phyloP scores from a whole-genome alignment of 2,113 vertebrate species.

The Salminus brasiliensis region DNA sequence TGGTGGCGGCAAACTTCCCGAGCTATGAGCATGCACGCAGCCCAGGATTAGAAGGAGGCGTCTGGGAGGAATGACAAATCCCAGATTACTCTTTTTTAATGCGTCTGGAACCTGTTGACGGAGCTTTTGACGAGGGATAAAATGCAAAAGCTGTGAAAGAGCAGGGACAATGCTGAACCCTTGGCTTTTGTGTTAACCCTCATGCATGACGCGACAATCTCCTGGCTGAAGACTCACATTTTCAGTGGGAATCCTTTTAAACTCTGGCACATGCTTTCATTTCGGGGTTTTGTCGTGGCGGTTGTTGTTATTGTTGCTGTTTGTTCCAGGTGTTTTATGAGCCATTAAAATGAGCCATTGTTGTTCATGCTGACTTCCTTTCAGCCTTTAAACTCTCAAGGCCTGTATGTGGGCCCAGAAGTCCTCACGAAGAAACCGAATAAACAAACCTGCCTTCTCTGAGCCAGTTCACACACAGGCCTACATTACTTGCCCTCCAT shows the following conservation, averaged over 20 bases:
- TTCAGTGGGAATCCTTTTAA: too few relatives aligned
- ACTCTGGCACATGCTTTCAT: background rate
- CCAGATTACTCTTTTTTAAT: slow-evolving; percentile 43
- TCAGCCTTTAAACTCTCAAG: too few relatives aligned
- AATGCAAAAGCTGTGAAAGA: background rate
- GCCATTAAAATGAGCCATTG: too few relatives aligned
- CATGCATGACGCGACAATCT: background rate
- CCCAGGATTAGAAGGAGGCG: slow-evolving; percentile 25
- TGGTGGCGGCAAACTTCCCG: slow-evolving; percentile 20
- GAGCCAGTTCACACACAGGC: too few relatives aligned
- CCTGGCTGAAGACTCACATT: background rate
- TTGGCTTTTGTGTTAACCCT: background rate
- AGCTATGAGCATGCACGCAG: slow-evolving; percentile 2
- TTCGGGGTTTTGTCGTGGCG: background rate
- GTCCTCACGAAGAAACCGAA: too few relatives aligned
- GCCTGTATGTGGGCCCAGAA: too few relatives aligned
- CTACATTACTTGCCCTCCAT: too few relatives aligned
- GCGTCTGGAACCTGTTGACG: slow-evolving; percentile 11
- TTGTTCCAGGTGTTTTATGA: background rate
- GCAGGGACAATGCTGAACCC: too few relatives aligned
- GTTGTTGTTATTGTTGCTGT: background rate
- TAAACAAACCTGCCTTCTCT: too few relatives aligned
- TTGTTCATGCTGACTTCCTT: too few relatives aligned
- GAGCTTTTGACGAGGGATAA: slow-evolving; percentile 16
- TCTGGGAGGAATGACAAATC: slow-evolving; percentile 40